Evolutionary conservation across 1,140 invertebrate species (phyloP), one percentile per base, ranked within the genome.

Genomic region (Drosophila elegans): DNA sequence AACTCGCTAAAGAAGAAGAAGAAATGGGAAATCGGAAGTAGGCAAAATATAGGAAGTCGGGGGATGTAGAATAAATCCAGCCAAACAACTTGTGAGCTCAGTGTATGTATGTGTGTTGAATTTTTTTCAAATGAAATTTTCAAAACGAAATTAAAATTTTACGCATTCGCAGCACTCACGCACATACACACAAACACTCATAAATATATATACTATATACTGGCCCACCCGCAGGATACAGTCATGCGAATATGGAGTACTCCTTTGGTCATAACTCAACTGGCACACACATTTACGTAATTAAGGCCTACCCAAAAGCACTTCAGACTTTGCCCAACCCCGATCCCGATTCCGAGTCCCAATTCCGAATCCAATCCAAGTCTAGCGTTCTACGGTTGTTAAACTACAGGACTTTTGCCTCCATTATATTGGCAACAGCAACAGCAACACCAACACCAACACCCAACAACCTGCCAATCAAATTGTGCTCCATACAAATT

Each of bases 131-230:
- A 74, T 73, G 62, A 79, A 88, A 86, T 76, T 89, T 86, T 89
- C 83, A 86, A 86, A 86, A 86, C 83, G 83, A 86, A 86, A 86
- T 86, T 86, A 86, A 86, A 86, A 86, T 86, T 86, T 86, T 86
- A 86, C 83, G 83, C 83, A 86, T 79, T 86, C 79, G 79, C 83
- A 41, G 53, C 60, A 62, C 64, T 74, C 56, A 51, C 68, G 71
- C 71, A 62, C 72, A 56, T 61, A 72, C 56, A 60, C 57, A 60
- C 46, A 44, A 44, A 39, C 21, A 27, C 42, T 13, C 21, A 27
- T 60, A 55, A 21, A 45, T 34, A 32, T 13, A 41, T 36, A 41
- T 11, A 36, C 6, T 10, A 51, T 45, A 54, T 44, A 42, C 48
- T 51, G 34, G 49, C 49, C 13, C 49, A 36, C 49, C 49, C 49